Evolutionary conservation across 2,888 invertebrate genomes (phyloP).

Genomic region (Nebria salina): DNA sequence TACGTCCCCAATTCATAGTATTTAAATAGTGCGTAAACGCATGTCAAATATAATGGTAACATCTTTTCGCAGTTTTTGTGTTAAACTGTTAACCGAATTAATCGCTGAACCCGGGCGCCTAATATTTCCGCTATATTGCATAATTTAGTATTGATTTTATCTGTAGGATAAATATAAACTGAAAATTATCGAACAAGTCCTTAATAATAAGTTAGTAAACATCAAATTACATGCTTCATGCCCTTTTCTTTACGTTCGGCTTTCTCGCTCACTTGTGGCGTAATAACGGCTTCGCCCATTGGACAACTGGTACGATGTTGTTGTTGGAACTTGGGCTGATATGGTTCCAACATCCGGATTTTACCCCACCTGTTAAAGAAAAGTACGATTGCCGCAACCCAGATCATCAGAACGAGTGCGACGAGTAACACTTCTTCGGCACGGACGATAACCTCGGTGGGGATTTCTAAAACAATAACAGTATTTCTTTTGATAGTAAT

Average conservation of each 20-base stretch:
- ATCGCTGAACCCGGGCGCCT: too few relatives aligned
- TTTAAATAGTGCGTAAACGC: too few relatives aligned
- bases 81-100: too few relatives aligned
- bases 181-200: too few relatives aligned
- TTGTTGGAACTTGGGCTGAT: conserved; percentile 90
- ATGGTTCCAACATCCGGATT: conserved; percentile 91
- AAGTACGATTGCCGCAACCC: conserved; percentile 89
- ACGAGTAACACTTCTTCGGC: conserved; percentile 89
- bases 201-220: neutral
- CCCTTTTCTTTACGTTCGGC: conserved; percentile 42
- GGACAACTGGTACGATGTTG: conserved; percentile 81
- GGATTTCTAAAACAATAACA: conserved; percentile 35
- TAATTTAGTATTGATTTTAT: too few relatives aligned
- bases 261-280: conserved; percentile 60
- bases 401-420: conserved; percentile 82
- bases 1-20: too few relatives aligned
- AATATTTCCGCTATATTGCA: too few relatives aligned
- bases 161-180: too few relatives aligned
- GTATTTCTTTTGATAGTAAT: neutral
- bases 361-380: conserved; percentile 97
- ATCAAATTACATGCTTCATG: conserved; percentile 47
- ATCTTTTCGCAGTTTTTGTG: too few relatives aligned
- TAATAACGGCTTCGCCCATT: conserved; percentile 58
- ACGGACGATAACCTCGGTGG: conserved; percentile 77
- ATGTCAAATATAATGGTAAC: too few relatives aligned